Evolutionary conservation across 1,140 invertebrate genomes (phyloP), one percentile per base, ranked within the genome.

Genomic region (Orchestia grillus): DNA sequence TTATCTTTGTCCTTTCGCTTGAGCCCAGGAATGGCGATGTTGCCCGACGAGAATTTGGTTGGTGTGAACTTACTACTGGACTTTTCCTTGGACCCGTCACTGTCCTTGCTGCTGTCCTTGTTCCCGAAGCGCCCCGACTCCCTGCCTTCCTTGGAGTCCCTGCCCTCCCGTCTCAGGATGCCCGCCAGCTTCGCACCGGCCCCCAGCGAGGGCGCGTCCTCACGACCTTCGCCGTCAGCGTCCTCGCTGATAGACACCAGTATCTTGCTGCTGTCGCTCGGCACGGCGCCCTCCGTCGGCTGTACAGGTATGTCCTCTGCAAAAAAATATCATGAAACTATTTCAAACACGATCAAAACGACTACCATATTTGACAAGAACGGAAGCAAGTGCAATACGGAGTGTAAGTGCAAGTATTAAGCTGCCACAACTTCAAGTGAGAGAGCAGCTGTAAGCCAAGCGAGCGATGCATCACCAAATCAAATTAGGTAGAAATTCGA

Each of bases 261-360:
- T 11, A 94, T 40, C 44, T 94, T 94, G 41, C 41, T 91, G 88
- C 8, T 11, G 43, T 94, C 92, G 44, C 92, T n/a, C 3, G 36
- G 43, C 19, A 44, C 28, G 44, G 44, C 44, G 6, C 92, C 92
- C 92, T 94, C 92, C 40, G 44, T 40, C 3, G 92, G 92, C 92
- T 94, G 92, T 44, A 94, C 92, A 40, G 92, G 92, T 19, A 94
- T 94, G 36, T 94, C 92, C 92, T 94, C 92, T 94, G 92, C 44
- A 94, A 94, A 42, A 90, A 77, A 77, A 53, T 77, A 77, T 77
- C 19, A 53, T 6, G 36, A 77, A 77, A 77, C 6, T 53, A 53
- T 53, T 53, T 53, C 28, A 77, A 36, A 77, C 36, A 23, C 62
- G 28, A 77, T 77, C 62, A 77, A 3, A 23, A 36, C 62, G 36